A percentile compares a stretch with the other conserved stretches of the same genome.
Evolutionary conservation across 2,888 invertebrate genomes (phyloP).

Genomic region (Dryocosmus kuriphilus): DNA sequence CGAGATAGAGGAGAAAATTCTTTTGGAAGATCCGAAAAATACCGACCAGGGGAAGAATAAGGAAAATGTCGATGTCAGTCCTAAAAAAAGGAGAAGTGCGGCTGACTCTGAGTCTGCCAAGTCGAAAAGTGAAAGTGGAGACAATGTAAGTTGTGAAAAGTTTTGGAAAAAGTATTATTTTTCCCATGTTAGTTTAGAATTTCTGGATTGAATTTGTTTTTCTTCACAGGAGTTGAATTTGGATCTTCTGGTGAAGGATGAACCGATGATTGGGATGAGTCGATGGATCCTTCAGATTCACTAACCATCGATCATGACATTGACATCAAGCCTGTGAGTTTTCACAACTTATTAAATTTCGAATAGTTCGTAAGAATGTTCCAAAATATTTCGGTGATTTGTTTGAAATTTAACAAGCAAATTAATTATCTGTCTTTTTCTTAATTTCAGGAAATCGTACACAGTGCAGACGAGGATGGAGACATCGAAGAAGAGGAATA

Average conservation of each 20-base stretch:
- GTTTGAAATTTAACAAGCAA: no score
- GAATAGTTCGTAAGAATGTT: no score
- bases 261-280: conserved; percentile 86
- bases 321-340: conserved; percentile 83
- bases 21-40: conserved; percentile 62
- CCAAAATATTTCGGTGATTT: no score
- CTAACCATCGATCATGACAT: conserved; percentile 84
- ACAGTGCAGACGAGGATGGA: conserved; percentile 78
- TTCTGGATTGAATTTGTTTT: conserved; percentile 20
- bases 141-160: conserved; percentile 62
- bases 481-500: conserved; percentile 80
- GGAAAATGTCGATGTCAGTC: conserved; percentile 69
- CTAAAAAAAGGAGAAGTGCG: conserved; percentile 68
- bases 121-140: conserved; percentile 72
- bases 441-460: conserved; percentile 73
- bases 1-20: conserved; percentile 53
- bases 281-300: conserved; percentile 83
- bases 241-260: conserved; percentile 80
- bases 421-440: background rate
- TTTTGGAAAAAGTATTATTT: no score
- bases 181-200: conserved; percentile 34
- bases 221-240: conserved; percentile 71
- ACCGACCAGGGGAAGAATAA: conserved; percentile 70
- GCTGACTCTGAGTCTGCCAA: conserved; percentile 72
- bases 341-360: no score